phyloP scores from a whole-genome alignment of 2,888 invertebrate species.

The Steinernema scapterisci region DNA sequence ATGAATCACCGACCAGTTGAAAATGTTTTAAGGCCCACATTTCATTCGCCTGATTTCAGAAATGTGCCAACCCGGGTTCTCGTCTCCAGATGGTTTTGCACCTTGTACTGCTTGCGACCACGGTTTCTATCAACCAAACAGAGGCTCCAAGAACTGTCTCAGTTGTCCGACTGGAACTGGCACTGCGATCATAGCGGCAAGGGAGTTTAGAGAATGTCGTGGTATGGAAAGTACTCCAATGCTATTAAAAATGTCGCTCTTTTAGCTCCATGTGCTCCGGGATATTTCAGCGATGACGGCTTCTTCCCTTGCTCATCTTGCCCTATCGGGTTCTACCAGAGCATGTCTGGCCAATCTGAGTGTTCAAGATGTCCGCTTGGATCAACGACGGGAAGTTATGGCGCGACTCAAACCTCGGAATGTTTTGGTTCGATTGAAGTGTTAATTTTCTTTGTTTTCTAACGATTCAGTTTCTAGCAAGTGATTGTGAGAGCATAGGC shows the following conservation, averaged over 20 bases:
- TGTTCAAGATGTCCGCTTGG: background rate
- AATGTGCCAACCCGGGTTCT: conserved; percentile 2
- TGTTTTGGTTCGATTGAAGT: background rate
- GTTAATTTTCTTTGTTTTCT: background rate
- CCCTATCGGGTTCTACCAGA: conserved; percentile 10
- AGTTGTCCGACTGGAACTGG: background rate
- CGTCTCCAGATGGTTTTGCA: conserved; percentile 3
- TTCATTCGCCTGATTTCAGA: background rate
- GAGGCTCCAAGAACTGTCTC: background rate
- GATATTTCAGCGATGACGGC: conserved; percentile 13
- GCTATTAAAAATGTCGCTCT: background rate
- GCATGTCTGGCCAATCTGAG: background rate
- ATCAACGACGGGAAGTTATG: background rate
- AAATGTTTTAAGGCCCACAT: background rate
- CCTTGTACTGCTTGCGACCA: conserved; percentile 2
- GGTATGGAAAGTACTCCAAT: background rate
- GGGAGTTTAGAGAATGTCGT: background rate
- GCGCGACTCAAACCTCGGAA: background rate
- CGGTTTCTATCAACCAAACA: background rate
- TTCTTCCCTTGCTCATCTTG: conserved; percentile 4
- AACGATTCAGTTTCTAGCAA: background rate
- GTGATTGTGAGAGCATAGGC: background rate
- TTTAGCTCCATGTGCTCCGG: conserved; percentile 5
- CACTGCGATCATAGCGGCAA: background rate
- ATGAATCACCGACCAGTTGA: no score